Evolutionary conservation across 2,888 invertebrate species (phyloP).

Genomic region (Phyllotreta striolata): DNA sequence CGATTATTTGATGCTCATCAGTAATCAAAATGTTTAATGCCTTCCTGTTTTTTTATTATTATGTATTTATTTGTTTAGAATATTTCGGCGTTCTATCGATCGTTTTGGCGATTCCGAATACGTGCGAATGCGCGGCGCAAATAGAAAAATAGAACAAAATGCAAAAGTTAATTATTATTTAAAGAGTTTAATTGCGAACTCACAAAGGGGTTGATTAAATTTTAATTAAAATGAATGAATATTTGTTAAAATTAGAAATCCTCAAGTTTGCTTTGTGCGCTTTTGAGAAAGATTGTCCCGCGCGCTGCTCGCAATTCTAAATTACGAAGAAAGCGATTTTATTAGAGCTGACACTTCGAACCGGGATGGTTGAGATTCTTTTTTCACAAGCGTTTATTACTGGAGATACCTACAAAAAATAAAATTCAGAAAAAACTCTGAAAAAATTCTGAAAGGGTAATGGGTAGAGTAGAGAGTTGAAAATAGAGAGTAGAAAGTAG

Average conservation of each 20-base stretch:
- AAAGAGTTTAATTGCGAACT: conserved; percentile 58
- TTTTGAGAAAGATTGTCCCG: conserved; percentile 41
- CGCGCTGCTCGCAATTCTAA: conserved; percentile 18
- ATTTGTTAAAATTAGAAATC: conserved; percentile 62
- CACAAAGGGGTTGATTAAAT: conserved; percentile 60
- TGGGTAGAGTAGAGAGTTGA: too few relatives aligned
- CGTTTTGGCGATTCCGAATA: not conserved
- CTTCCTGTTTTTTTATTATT: not conserved
- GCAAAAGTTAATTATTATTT: conserved; percentile 58
- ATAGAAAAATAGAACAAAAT: conserved; percentile 48
- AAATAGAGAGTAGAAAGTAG: too few relatives aligned
- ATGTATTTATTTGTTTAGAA: not conserved
- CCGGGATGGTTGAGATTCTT: conserved; percentile 6
- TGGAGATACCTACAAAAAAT: not conserved
- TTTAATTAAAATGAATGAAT: conserved; percentile 63
- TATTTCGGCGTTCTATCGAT: conserved; percentile 3
- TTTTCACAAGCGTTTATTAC: not conserved
- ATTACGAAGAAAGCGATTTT: conserved; percentile 21
- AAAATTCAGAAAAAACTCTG: too few relatives aligned
- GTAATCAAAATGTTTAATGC: too few relatives aligned
- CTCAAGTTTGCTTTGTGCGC: conserved; percentile 52
- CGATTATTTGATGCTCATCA: too few relatives aligned
- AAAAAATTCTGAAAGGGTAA: too few relatives aligned
- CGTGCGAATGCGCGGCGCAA: not conserved
- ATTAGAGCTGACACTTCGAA: conserved; percentile 14